A percentile compares a stretch with the other conserved stretches of the same genome.
Evolutionary conservation across 2,113 vertebrate genomes (phyloP).

Genomic region (Tupaia chinensis): DNA sequence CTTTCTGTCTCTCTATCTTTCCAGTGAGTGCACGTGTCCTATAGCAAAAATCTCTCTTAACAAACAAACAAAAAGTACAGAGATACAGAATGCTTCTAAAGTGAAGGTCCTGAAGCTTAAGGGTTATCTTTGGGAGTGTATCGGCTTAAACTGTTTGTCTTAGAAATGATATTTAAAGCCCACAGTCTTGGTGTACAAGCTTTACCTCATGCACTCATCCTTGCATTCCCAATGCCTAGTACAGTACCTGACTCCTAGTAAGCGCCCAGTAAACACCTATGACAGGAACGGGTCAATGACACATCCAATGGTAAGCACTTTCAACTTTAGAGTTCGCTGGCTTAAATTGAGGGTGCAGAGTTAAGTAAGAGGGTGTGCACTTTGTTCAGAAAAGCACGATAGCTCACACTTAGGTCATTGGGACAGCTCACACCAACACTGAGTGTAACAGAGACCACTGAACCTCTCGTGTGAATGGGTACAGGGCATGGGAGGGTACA

Average conservation of each 20-base stretch:
- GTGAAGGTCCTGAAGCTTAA: not conserved
- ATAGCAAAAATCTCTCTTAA: no score
- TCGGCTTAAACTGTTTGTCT: not conserved
- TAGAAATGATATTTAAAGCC: not conserved
- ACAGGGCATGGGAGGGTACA: no score
- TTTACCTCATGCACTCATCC: not conserved
- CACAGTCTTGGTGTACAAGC: no score
- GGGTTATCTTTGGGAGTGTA: not conserved
- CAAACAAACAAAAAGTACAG: not conserved
- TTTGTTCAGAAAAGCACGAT: no score
- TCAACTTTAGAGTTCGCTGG: not conserved
- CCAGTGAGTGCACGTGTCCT: no score
- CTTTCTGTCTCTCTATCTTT: no score
- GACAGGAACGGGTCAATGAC: rapidly evolving
- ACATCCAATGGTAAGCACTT: no score
- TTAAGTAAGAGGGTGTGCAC: not conserved
- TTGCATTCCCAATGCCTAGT: not conserved
- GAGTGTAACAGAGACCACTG: not conserved
- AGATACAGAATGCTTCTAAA: not conserved
- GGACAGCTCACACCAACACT: no score
- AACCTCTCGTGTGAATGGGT: not conserved
- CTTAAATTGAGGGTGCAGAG: not conserved
- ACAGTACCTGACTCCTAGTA: not conserved
- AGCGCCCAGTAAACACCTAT: no score
- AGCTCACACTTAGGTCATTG: no score